Conservation (phyloP, 2,113 vertebrate genomes). For the Rhinichthys klamathensis region DNA sequence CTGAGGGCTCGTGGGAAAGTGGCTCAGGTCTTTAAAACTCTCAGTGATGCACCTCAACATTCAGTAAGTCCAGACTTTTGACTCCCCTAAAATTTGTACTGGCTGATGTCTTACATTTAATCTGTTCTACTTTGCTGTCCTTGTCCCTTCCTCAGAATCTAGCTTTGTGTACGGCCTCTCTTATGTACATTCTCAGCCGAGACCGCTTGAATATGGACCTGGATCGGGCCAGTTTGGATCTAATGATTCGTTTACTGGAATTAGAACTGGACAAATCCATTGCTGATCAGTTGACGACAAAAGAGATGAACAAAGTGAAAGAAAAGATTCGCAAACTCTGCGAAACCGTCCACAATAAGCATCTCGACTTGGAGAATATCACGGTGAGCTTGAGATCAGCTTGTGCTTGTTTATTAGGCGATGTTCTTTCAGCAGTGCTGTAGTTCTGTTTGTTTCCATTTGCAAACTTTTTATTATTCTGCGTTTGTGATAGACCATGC, state of each 20-base stretch:
- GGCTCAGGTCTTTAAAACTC: conserved; percentile 97
- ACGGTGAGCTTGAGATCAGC: conserved; percentile 78
- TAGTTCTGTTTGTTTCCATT: background rate
- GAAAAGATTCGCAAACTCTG: conserved; percentile 97
- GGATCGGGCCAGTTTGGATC: conserved; percentile 85
- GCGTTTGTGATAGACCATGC: background rate
- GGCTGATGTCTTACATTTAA: background rate
- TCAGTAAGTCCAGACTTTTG: conserved; percentile 76
- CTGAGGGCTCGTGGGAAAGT: conserved; percentile 97
- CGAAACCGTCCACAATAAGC: conserved; percentile 98
- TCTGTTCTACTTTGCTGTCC: background rate
- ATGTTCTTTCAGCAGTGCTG: background rate
- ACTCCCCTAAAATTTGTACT: background rate
- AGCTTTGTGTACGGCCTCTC: conserved; percentile 94
- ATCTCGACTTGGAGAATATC: conserved; percentile 97
- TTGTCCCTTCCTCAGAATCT: conserved; percentile 81
- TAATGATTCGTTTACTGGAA: conserved; percentile 95
- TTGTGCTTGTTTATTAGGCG: background rate
- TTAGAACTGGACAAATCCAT: conserved; percentile 87
- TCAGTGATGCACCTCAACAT: conserved; percentile 94
- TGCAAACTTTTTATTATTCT: background rate
- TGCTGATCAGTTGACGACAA: conserved; percentile 86
- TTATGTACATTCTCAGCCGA: conserved; percentile 95
- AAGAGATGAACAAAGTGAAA: conserved; percentile 97
- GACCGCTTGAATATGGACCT: conserved; percentile 60